phyloP scores from a whole-genome alignment of 2,797 vertebrate species.

The Brotula barbata region DNA sequence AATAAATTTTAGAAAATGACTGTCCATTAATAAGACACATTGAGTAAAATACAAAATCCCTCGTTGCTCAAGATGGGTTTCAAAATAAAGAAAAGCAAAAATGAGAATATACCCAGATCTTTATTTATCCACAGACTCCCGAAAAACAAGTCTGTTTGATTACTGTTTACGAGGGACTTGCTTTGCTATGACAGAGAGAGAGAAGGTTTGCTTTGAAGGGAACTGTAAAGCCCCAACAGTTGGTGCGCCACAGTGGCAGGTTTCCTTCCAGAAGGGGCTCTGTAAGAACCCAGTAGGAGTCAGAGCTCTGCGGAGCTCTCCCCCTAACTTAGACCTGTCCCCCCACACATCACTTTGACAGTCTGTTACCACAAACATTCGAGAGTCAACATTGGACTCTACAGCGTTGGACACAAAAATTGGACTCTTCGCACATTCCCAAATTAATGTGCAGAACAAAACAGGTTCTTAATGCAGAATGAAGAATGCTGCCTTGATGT shows the following conservation, averaged over 20 bases:
- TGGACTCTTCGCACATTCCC: too few relatives aligned
- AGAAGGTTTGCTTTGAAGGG: conserved; percentile 41
- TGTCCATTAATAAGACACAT: not conserved
- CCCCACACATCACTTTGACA: conserved; percentile 44
- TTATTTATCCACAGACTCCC: conserved; percentile 1
- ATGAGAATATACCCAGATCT: not conserved
- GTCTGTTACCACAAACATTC: conserved; percentile 43
- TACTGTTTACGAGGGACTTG: conserved; percentile 37
- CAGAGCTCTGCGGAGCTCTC: conserved; percentile 48
- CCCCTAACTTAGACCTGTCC: conserved; percentile 56
- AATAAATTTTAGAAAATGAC: too few relatives aligned
- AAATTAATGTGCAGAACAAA: too few relatives aligned
- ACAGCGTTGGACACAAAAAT: conserved; percentile 4
- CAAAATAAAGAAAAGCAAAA: conserved; percentile 2
- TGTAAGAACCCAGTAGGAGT: conserved; percentile 67
- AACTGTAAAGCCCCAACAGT: conserved; percentile 73
- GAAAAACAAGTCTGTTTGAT: conserved; percentile 30
- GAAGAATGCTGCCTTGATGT: conserved; percentile 8
- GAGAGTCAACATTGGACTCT: conserved; percentile 31
- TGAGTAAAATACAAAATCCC: not conserved
- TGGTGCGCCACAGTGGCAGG: conserved; percentile 67
- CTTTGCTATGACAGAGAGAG: conserved; percentile 13
- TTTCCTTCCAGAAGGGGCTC: conserved; percentile 77
- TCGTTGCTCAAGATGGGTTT: not conserved
- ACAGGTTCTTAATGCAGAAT: conserved; percentile 9